Evolutionary conservation across 1,140 invertebrate genomes (phyloP).

Genomic region (Forficula auricularia): DNA sequence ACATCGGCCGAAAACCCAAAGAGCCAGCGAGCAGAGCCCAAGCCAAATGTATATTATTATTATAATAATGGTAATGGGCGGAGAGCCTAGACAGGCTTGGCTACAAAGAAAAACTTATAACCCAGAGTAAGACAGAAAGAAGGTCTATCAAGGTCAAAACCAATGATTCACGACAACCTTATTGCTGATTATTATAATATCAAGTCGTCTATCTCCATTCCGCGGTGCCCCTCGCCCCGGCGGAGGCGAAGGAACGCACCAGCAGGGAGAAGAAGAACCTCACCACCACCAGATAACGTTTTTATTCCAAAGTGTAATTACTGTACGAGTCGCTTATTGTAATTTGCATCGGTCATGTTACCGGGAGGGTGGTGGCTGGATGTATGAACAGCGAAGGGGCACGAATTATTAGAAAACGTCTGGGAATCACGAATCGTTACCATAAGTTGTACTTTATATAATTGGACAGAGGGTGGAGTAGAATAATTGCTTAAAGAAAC

Average conservation of each 20-base stretch:
- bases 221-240: no score
- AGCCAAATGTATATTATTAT: constrained; percentile 4
- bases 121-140: no score
- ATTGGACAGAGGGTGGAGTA: constrained; percentile 10
- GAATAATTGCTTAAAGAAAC: constrained; percentile 9
- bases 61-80: constrained; percentile 1
- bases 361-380: not conserved
- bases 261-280: no score
- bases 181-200: constrained; percentile 14
- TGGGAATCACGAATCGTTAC: constrained; percentile 10
- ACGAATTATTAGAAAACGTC: constrained; percentile 7
- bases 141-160: constrained; percentile 4
- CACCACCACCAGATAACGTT: no score
- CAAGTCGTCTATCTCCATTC: constrained; percentile 12
- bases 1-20: no score
- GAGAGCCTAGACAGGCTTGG: not conserved
- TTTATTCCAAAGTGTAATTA: constrained; percentile 11
- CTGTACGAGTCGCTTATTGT: constrained; percentile 12
- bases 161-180: constrained; percentile 12
- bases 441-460: constrained; percentile 12
- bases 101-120: constrained; percentile 1
- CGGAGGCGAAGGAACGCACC: no score
- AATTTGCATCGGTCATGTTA: constrained; percentile 13
- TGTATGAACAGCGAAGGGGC: not conserved
- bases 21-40: not conserved